phyloP scores from a whole-genome alignment of 30 jellyfish, hydroid and myxozoan species.

The Rhopilema esculentum region DNA sequence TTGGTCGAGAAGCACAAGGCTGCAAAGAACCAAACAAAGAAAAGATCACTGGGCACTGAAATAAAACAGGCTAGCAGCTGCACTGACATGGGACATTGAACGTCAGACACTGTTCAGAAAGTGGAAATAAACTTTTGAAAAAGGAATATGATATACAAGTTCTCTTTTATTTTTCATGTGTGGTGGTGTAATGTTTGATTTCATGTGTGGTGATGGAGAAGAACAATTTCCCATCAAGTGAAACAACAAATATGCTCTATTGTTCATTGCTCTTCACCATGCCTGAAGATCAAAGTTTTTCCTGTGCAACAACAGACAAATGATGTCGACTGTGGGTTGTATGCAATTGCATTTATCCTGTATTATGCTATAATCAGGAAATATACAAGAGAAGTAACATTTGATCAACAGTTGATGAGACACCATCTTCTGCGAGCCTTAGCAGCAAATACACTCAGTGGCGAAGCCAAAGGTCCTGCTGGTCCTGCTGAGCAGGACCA shows the following conservation, averaged over 20 bases:
- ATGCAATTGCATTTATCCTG: slow-evolving; percentile 28
- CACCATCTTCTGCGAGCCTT: slow-evolving; percentile 23
- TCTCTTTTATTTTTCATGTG: no score
- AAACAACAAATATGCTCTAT: slow-evolving; percentile 33
- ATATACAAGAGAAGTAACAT: slow-evolving; percentile 2
- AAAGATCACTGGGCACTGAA: no score
- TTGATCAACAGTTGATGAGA: slow-evolving; percentile 35
- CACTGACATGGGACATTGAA: no score
- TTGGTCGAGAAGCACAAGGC: no score
- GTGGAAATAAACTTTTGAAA: no score
- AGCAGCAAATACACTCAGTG: not conserved
- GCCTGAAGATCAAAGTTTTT: slow-evolving; percentile 23
- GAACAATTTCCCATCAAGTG: slow-evolving; percentile 10
- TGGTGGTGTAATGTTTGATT: not conserved
- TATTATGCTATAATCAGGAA: slow-evolving; percentile 1
- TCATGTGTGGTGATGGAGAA: not conserved
- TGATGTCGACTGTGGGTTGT: slow-evolving; percentile 34
- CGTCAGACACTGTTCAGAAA: no score
- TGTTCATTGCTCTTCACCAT: not conserved
- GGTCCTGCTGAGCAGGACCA: no score
- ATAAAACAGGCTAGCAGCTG: no score
- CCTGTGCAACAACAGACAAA: slow-evolving; percentile 46
- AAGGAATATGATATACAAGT: no score
- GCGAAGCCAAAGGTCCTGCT: no score
- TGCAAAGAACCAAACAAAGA: no score